A percentile compares a stretch with the other conserved stretches of the same genome.
These are phyloP conservation scores for Epicampocera succincta DNA, from an alignment of 2,888 invertebrate genomes.

Conservation along the genomic window DNA sequence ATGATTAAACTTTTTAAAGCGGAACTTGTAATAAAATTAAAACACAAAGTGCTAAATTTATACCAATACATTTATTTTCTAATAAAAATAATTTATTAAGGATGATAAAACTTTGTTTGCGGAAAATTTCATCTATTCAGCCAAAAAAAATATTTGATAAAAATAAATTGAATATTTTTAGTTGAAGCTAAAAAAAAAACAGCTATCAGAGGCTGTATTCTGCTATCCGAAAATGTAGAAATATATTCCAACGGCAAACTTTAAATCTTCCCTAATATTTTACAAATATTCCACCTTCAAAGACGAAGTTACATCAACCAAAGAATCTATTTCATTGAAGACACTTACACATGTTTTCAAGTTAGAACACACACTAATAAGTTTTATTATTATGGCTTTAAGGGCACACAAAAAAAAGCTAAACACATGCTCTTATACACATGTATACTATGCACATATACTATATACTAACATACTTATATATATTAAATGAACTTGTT, in stretches of 20 bases:
- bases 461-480: neutral
- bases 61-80: slow-evolving; percentile 12
- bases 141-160: too few relatives aligned
- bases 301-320: slow-evolving; percentile 9
- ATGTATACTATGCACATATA: too few relatives aligned
- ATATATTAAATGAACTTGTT: neutral
- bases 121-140: neutral
- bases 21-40: slow-evolving; percentile 67
- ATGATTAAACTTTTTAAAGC: slow-evolving; percentile 55
- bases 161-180: too few relatives aligned
- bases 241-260: too few relatives aligned
- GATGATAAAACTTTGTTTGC: neutral
- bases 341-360: slow-evolving; percentile 62
- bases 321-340: slow-evolving; percentile 52
- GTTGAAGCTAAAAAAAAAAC: neutral
- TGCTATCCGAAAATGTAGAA: too few relatives aligned
- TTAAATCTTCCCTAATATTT: slow-evolving; percentile 9
- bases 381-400: slow-evolving; percentile 64
- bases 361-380: slow-evolving; percentile 63
- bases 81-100: slow-evolving; percentile 17
- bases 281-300: slow-evolving; percentile 30
- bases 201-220: too few relatives aligned
- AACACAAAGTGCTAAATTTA: slow-evolving; percentile 41
- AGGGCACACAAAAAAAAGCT: slow-evolving; percentile 39
- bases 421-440: neutral